Percentiles rank a stretch among this genome's conserved stretches.
These are phyloP conservation scores for Psephotus haematonotus DNA, from an alignment of 2,113 vertebrate genomes.

Conservation along the genomic window DNA sequence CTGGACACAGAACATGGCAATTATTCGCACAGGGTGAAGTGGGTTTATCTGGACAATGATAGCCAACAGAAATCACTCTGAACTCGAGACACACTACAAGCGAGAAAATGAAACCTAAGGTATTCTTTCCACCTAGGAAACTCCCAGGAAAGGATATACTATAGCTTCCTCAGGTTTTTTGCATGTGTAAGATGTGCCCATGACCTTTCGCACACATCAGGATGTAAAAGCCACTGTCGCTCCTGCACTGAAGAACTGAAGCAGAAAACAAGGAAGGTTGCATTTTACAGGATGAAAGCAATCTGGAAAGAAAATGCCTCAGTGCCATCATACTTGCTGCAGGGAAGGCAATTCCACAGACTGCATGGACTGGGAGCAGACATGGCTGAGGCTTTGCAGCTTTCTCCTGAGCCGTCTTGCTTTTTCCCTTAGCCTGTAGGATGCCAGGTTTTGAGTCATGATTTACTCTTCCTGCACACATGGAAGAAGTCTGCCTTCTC, in stretches of 20 bases:
- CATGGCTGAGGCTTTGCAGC: background rate
- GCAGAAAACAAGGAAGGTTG: background rate
- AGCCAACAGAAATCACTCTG: background rate
- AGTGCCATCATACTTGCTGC: no score
- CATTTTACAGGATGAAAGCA: background rate
- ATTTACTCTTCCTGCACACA: background rate
- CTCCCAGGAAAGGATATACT: background rate
- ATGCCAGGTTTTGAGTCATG: background rate
- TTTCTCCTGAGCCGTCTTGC: background rate
- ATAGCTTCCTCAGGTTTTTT: background rate
- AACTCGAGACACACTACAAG: background rate
- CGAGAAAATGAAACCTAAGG: background rate
- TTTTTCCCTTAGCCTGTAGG: background rate
- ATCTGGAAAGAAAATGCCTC: background rate
- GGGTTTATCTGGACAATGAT: background rate
- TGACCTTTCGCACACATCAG: background rate
- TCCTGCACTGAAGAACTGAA: background rate
- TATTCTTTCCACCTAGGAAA: background rate
- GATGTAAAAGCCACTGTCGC: background rate
- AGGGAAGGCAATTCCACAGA: background rate
- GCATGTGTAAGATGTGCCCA: background rate
- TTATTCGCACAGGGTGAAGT: background rate
- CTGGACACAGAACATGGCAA: background rate
- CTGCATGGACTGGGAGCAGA: background rate
- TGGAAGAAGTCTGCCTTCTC: background rate